Evolutionary conservation across 2,888 invertebrate genomes (phyloP).

Genomic region (Azorinus chamasolen): DNA sequence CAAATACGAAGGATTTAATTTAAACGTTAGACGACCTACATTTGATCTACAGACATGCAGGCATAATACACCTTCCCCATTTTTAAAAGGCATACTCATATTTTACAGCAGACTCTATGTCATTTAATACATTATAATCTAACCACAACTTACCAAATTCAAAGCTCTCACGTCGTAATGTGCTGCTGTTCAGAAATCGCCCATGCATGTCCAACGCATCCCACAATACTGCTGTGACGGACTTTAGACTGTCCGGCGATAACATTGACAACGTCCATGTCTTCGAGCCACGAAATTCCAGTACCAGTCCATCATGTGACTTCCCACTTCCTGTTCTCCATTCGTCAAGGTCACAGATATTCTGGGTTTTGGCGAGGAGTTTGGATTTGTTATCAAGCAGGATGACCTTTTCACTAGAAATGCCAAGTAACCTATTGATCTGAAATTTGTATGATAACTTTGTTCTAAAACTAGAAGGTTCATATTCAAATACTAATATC

Average conservation of each 20-base stretch:
- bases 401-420: conserved; percentile 88
- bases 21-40: too few species aligned
- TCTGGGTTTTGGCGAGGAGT: conserved; percentile 87
- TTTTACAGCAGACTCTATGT: too few species aligned
- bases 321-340: conserved; percentile 90
- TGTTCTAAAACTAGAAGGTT: too few species aligned
- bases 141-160: conserved; percentile 82
- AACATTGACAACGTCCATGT: conserved; percentile 87
- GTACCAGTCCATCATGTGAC: conserved; percentile 89
- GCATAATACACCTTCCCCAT: too few species aligned
- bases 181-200: conserved; percentile 78
- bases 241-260: conserved; percentile 87
- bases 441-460: conserved; percentile 80
- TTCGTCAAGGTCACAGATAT: conserved; percentile 88
- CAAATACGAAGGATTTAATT: too few species aligned
- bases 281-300: conserved; percentile 89
- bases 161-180: conserved; percentile 80
- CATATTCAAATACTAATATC: too few species aligned
- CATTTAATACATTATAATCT: too few species aligned
- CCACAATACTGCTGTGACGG: conserved; percentile 88
- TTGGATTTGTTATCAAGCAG: conserved; percentile 89
- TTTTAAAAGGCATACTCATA: too few species aligned
- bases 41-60: too few species aligned
- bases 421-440: conserved; percentile 89
- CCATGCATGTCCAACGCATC: conserved; percentile 89